These are phyloP conservation scores for Botia almorhae DNA, from an alignment of 2,797 vertebrate species.

Conservation along the genomic window DNA sequence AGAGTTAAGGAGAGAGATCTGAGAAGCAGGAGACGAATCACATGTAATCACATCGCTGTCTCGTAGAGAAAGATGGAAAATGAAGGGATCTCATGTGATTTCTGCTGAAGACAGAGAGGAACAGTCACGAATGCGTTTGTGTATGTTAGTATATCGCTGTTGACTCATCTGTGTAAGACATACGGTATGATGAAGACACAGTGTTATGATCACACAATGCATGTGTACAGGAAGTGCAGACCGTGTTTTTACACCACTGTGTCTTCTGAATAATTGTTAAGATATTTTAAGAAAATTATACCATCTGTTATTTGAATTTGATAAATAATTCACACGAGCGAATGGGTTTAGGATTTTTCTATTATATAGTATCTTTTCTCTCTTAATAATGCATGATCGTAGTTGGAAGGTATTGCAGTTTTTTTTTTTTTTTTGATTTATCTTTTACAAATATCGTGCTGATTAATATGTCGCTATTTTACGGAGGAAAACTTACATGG, in stretches of 20 bases:
- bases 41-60: background rate
- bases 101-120: background rate
- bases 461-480: conserved; percentile 42
- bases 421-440: conserved; percentile 74
- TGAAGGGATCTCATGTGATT: background rate
- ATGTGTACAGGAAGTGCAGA: conserved; percentile 51
- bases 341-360: conserved; percentile 87
- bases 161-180: background rate
- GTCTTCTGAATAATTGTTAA: conserved; percentile 82
- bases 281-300: conserved; percentile 88
- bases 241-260: conserved; percentile 71
- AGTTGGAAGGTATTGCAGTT: conserved; percentile 83
- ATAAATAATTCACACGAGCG: conserved; percentile 81
- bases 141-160: background rate
- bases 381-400: conserved; percentile 85
- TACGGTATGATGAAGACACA: background rate
- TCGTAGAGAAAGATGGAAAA: background rate
- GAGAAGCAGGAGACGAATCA: background rate
- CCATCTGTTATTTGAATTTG: conserved; percentile 86
- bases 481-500: background rate
- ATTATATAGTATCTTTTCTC: conserved; percentile 84
- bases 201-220: background rate
- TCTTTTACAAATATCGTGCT: conserved; percentile 34
- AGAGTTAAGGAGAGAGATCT: background rate
- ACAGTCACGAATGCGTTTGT: background rate